Conservation (phyloP, 2,888 invertebrate genomes). For the Hydriomena furcata region DNA sequence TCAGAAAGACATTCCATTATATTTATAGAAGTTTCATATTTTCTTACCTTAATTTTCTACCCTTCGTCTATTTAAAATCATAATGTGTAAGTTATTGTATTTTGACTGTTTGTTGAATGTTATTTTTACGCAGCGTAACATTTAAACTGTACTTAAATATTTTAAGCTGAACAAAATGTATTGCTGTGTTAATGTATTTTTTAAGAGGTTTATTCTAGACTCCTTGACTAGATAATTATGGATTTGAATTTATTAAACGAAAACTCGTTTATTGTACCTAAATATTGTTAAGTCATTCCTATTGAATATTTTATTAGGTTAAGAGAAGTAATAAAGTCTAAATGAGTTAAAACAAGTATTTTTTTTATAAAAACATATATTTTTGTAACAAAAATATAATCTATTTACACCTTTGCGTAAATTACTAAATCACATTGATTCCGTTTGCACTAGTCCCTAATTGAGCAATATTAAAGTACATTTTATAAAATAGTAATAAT, state of each 20-base stretch:
- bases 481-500: conserved; percentile 48
- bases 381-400: conserved; percentile 71
- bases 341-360: conserved; percentile 37
- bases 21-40: too few relatives aligned
- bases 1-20: too few relatives aligned
- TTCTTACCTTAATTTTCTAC: too few relatives aligned
- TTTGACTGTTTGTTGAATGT: not conserved
- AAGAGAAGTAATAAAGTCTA: conserved; percentile 33
- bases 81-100: not conserved
- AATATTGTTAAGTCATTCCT: conserved; percentile 40
- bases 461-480: conserved; percentile 69
- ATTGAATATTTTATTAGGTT: conserved; percentile 31
- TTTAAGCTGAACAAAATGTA: conserved; percentile 23
- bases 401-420: conserved; percentile 59
- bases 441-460: conserved; percentile 58
- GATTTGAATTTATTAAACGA: conserved; percentile 17
- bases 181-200: conserved; percentile 6
- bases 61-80: not conserved
- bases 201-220: conserved; percentile 4
- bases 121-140: not conserved
- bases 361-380: conserved; percentile 49
- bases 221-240: conserved; percentile 18
- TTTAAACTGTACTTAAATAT: conserved; percentile 20
- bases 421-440: conserved; percentile 59
- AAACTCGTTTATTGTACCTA: conserved; percentile 25